Evolutionary conservation across 2,797 vertebrate genomes (phyloP), one percentile per base, ranked within the genome.

Genomic region (Acanthurus leucopareius): DNA sequence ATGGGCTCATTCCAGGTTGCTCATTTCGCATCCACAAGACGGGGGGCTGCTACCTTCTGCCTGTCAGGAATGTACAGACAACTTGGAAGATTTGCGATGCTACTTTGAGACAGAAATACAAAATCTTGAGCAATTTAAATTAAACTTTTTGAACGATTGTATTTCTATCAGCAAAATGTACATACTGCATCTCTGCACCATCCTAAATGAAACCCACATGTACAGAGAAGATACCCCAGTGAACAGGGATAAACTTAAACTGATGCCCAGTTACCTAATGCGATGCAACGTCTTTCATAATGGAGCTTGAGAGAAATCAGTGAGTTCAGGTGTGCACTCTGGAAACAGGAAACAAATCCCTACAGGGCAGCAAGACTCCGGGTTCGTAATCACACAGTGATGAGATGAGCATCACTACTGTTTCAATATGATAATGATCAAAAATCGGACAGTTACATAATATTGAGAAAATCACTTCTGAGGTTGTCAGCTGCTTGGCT

Each of bases 11-110:
- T 87, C 86, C 80, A 82, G 77, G 84, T 88, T 65, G 78, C 47
- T 86, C 59, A 57, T 67, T 40, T 82, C 71, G 68, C 77, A 85
- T 86, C 89, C 79, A 81, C 75, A 79, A 84, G 78, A 82, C 52
- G 45, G 65, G 65, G 72, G 73, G 72, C 72, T 73, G 79, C 81
- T 86, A 86, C 68, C 67, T 85, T 86, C 78, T 74, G 82, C 87
- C 75, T 69, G 65, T 89, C 82, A 65, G 92, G 89, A 91, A 93
- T 92, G 90, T 90, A 82, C 73, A 87, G 75, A 90, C 89, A 76
- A 85, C 82, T 87, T 87, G 87, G 80, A 88, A 83, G 77, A 85
- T 64, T 75, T 72, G 68, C 48, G 47, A 80, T 80, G 76, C 75
- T 88, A 86, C 74, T 57, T 45, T 47, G 62, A 79, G 58, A 84